A percentile compares a stretch with the other conserved stretches of the same genome.
phyloP scores from a whole-genome alignment of 1,140 invertebrate genomes.

The Drosophila tristis region DNA sequence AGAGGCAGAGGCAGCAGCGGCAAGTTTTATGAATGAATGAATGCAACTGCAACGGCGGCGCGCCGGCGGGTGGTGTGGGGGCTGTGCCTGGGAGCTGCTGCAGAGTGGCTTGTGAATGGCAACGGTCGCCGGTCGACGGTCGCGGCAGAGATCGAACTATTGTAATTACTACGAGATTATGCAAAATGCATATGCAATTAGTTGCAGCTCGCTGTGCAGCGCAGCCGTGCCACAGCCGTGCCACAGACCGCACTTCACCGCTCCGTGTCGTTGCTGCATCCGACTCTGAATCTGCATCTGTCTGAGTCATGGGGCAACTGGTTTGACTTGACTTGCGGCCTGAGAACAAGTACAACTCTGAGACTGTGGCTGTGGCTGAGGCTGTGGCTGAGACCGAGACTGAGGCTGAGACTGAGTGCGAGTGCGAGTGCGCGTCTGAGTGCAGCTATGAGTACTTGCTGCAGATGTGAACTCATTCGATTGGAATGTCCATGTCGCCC shows the following conservation, averaged over 20 bases:
- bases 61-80: background rate
- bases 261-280: background rate
- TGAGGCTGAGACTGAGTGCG: background rate
- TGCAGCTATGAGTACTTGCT: slow-evolving; percentile 20
- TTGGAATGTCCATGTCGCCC: slow-evolving; percentile 71
- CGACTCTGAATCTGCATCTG: background rate
- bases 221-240: background rate
- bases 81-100: slow-evolving; percentile 2
- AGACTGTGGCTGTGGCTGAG: too few relatives aligned
- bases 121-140: slow-evolving; percentile 26
- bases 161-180: slow-evolving; percentile 82
- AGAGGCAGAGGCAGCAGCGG: slow-evolving; percentile 34
- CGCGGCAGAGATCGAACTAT: slow-evolving; percentile 70
- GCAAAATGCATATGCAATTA: slow-evolving; percentile 82
- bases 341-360: slow-evolving; percentile 55
- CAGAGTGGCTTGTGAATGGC: slow-evolving; percentile 64
- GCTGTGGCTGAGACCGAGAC: too few relatives aligned
- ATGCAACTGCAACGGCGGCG: slow-evolving; percentile 38
- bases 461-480: slow-evolving; percentile 74
- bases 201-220: slow-evolving; percentile 40
- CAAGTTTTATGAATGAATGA: slow-evolving; percentile 61
- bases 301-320: slow-evolving; percentile 75
- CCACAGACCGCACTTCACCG: background rate
- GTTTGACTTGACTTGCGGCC: slow-evolving; percentile 73
- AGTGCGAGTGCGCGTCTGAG: slow-evolving; percentile 7